Evolutionary conservation across 2,888 invertebrate genomes (phyloP).

Genomic region (Mechanitis mazaeus): DNA sequence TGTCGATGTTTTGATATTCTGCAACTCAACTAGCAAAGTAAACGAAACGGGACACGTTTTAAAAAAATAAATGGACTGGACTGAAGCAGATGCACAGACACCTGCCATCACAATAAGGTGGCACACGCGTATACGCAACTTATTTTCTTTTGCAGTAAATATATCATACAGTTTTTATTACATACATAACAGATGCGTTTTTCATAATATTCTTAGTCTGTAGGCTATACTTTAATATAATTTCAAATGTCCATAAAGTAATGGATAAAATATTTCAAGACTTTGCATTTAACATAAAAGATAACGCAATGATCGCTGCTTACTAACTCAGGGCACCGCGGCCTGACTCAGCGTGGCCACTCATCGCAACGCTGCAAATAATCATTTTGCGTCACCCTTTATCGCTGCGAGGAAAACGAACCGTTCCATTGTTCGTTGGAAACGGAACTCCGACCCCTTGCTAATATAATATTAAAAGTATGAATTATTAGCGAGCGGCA

Average conservation of each 20-base stretch:
- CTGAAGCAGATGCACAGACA: constrained; percentile 67
- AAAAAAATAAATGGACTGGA: constrained; percentile 54
- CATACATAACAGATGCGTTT: neutral
- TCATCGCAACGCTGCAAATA: constrained; percentile 74
- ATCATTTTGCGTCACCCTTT: constrained; percentile 75
- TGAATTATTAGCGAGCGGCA: constrained; percentile 31
- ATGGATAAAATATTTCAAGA: constrained; percentile 23
- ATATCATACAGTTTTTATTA: neutral
- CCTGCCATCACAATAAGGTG: constrained; percentile 67
- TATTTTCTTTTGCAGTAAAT: constrained; percentile 28
- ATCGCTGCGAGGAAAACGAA: constrained; percentile 65
- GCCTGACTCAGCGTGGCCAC: constrained; percentile 71
- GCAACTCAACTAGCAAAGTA: constrained; percentile 39
- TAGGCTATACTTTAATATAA: neutral
- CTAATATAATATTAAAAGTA: constrained; percentile 33
- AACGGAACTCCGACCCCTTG: constrained; percentile 39
- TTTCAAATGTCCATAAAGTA: constrained; percentile 3
- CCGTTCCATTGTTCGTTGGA: constrained; percentile 53
- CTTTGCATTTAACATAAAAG: constrained; percentile 16
- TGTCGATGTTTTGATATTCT: constrained; percentile 37
- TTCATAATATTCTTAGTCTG: too few species aligned
- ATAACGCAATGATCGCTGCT: constrained; percentile 27
- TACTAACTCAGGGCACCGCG: constrained; percentile 33
- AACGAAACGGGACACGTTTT: constrained; percentile 34
- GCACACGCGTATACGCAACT: constrained; percentile 54